Base-by-base conservation (phyloP, 2,113 vertebrate species). In the Mirza zaza region DNA sequence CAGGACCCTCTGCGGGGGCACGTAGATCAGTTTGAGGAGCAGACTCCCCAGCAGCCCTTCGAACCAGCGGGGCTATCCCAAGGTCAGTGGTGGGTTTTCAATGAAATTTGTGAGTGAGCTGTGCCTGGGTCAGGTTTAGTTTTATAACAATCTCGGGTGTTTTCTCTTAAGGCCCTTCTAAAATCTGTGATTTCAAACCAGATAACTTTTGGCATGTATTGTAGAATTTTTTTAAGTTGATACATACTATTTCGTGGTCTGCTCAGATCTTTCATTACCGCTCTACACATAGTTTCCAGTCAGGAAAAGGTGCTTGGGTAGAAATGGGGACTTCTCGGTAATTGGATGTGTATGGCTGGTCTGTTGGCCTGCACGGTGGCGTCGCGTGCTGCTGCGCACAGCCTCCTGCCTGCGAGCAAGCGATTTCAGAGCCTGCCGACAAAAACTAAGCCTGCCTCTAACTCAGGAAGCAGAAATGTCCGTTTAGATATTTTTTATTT, bases 1-100 rank as follows among this genome's bases (percentile, higher is more conserved):
- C 96, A 92, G 67, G 91, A 87, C 45, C 3, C 97, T 6, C 96
- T 98, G 6, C 95, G 67, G 0, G 97, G 73, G 7, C 96, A 63
- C 48, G 52, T 97, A 68, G 97, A 90, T 36, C 97, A 97, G 71
- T 97, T 97, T 83, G 96, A 94, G 0, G 96, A 97, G 70, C 97
- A 93, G 52, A 50, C 92, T 1, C 6, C 90, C 0, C 96, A 70
- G 61, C 97, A 95, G 42, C 4, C 97, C 81, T 98, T 97, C 2
- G 97, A 96, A 5, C 90, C 95, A 0, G 76, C 96, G 0, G 77
- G 81, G 17, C 52, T 98, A 2, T 36, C 98, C 1, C 98, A 98
- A 91, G 98, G 98, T 97, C 71, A 92, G 98, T 94, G 84, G 25
- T 13, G 50, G 71, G 12, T 14, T 34, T 48, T 15, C 2, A 21